Conservation (phyloP, 2,797 vertebrate genomes). For the Schizopygopsis malacanthus region DNA sequence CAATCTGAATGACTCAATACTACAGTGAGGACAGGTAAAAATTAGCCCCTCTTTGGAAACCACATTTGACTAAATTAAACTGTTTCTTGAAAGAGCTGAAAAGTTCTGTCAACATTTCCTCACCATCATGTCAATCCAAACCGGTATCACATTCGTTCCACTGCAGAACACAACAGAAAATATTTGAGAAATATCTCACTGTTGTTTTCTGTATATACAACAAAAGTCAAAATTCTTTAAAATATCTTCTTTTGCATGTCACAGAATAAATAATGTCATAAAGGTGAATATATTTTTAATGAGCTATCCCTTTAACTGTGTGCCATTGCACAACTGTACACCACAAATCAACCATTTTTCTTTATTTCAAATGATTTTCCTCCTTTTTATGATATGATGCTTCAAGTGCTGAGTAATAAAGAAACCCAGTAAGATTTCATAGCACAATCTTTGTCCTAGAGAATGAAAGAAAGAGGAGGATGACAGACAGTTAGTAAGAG, state of each 20-base stretch:
- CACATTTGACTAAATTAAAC: slow-evolving; percentile 31
- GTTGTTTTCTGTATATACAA: not conserved
- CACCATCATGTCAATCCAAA: not conserved
- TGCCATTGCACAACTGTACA: not conserved
- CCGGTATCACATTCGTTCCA: not conserved
- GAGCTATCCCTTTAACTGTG: not conserved
- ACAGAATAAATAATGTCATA: not conserved
- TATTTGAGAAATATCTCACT: not conserved
- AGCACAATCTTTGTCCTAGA: not conserved
- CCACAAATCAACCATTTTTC: not conserved
- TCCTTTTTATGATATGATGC: not conserved
- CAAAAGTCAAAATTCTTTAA: not conserved
- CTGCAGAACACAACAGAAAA: not conserved
- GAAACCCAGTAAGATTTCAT: slow-evolving; percentile 3
- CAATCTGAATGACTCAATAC: slow-evolving; percentile 56
- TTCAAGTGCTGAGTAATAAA: not conserved
- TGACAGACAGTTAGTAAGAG: not conserved
- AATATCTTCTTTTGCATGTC: not conserved
- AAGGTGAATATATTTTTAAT: not conserved
- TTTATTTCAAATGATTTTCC: not conserved
- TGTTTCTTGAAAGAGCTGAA: not conserved
- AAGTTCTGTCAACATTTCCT: not conserved
- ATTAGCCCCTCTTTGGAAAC: slow-evolving; percentile 46
- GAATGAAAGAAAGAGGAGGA: slow-evolving; percentile 30
- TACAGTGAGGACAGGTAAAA: slow-evolving; percentile 42